A percentile compares a stretch with the other conserved stretches of the same genome.
phyloP scores from a whole-genome alignment of 2,797 vertebrate genomes.

The Sarcophilus harrisii region DNA sequence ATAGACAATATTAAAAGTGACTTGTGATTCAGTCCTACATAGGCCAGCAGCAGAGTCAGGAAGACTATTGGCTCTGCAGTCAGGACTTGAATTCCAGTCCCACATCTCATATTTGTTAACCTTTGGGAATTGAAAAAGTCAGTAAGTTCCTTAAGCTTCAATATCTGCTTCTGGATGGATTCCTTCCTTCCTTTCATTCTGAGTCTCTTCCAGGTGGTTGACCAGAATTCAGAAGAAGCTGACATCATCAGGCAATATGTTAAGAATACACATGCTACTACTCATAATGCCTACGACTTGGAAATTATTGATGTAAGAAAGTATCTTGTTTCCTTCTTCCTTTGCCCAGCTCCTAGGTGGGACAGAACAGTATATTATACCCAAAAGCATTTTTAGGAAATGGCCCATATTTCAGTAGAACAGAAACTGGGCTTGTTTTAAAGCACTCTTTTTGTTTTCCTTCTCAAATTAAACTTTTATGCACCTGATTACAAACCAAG shows the following conservation, averaged over 20 bases:
- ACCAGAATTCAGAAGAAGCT: conserved; percentile 92
- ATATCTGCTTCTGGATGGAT: neutral
- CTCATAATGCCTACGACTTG: conserved; percentile 96
- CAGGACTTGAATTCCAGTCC: neutral
- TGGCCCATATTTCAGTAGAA: neutral
- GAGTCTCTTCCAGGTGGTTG: conserved; percentile 90
- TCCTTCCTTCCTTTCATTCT: neutral
- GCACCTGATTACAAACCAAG: neutral
- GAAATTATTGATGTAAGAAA: conserved; percentile 94
- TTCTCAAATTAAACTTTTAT: neutral
- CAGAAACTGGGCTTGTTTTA: conserved; percentile 5
- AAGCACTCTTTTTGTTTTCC: neutral
- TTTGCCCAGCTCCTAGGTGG: too few species aligned
- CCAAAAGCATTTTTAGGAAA: conserved; percentile 5
- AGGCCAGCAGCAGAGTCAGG: neutral
- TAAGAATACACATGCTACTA: conserved; percentile 98
- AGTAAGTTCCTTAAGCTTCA: neutral
- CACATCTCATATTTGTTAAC: neutral
- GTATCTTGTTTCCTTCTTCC: fast-evolving
- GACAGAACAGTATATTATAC: neutral
- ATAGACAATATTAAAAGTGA: neutral
- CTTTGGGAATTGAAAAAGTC: neutral
- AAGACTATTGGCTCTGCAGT: neutral
- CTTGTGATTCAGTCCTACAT: neutral
- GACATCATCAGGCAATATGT: conserved; percentile 94